These are phyloP conservation scores for Thymallus thymallus DNA, from an alignment of 2,113 vertebrate species.

Conservation along the genomic window DNA sequence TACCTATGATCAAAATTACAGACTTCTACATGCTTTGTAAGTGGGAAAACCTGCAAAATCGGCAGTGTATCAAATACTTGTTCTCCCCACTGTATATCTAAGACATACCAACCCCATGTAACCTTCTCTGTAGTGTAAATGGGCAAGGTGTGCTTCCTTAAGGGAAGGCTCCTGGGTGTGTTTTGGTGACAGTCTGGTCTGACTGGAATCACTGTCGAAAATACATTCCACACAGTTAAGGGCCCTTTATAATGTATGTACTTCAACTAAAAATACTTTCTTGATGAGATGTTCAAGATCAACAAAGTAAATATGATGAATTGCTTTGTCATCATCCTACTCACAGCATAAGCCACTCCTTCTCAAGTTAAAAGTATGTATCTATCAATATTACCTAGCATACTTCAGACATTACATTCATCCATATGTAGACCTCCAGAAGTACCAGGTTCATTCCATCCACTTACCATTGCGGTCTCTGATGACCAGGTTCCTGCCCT, in stretches of 20 bases:
- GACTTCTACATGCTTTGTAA: too few species aligned
- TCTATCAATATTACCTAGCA: background rate
- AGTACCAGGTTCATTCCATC: background rate
- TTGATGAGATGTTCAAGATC: background rate
- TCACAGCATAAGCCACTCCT: too few species aligned
- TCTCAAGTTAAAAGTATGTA: background rate
- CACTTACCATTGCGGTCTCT: slow-evolving; percentile 86
- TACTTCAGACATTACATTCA: background rate
- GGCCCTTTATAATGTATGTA: background rate
- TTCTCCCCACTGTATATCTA: too few species aligned
- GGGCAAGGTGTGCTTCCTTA: background rate
- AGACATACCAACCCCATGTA: too few species aligned
- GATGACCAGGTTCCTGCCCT: slow-evolving; percentile 86
- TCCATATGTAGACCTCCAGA: background rate
- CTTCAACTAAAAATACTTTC: background rate
- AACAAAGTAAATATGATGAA: background rate
- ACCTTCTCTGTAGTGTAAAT: too few species aligned
- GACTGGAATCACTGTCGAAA: slow-evolving; percentile 27
- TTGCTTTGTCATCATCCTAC: background rate
- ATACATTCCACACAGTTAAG: background rate
- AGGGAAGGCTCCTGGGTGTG: background rate
- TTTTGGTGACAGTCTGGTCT: slow-evolving; percentile 46
- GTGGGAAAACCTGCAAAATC: too few species aligned
- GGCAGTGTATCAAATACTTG: too few species aligned
- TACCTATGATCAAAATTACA: too few species aligned